Base-by-base conservation (phyloP, 2,888 invertebrate species). In the Lochmaea crataegi region DNA sequence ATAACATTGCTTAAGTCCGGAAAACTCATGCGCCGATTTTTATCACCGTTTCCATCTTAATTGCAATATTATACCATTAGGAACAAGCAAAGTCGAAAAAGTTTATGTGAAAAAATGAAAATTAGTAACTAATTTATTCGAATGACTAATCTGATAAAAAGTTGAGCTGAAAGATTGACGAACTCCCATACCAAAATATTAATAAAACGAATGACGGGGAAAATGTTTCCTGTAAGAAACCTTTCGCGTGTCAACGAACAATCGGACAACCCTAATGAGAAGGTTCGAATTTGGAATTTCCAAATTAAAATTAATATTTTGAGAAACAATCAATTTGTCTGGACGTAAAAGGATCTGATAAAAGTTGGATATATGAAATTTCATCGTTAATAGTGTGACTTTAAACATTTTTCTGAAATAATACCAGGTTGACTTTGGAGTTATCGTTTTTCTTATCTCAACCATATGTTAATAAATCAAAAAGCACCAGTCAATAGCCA, bases 311-410 rank as follows among this genome's bases (percentile, higher is more conserved):
- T 74, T 71, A 68, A 72, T 75, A 77, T 75, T 77, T 75, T 74
- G 63, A 74, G 75, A 71, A 75, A 75, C 72, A 77, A 77, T 77
- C 77, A 77, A 77, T 77, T 77, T 77, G 77, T 73, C 57, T 65
- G 68, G 68, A 74, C 63, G 66, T 68, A 74, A 75, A 75, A 74
- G 63, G 75, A 77, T 77, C 77, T 75, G 77, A 77, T 77, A 74
- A 66, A 32, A 48, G 69, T 45, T 75, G 71, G 68, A 66, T 70
- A 73, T 72, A 72, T 73, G 72, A 72, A 75, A 72, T 77, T 77
- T 76, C 71, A 73, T 73, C 71, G 66, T 66, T 74, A 74, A 74
- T 74, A 71, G 73, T 76, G 74, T 74, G 71, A 60, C 69, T 75
- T 75, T 76, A 75, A 76, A 73, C 58, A 74, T 73, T 71, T 75